A percentile compares a stretch with the other conserved stretches of the same genome.
These are phyloP conservation scores for Hippolais icterina DNA, from an alignment of 2,113 vertebrate genomes.

Conservation along the genomic window DNA sequence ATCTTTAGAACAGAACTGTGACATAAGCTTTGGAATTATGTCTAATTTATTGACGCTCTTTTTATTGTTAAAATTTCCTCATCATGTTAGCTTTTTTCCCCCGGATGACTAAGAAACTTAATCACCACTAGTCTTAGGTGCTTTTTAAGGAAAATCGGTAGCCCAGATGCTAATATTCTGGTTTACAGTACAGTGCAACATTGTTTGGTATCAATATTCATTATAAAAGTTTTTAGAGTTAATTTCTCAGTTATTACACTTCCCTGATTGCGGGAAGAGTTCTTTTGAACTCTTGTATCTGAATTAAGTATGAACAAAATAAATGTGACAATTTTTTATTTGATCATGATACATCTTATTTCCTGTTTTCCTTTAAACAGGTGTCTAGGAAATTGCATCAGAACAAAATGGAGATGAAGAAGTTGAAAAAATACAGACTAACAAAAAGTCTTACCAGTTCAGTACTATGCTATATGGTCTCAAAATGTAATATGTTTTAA, in stretches of 20 bases:
- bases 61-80: not conserved
- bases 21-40: not conserved
- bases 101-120: not conserved
- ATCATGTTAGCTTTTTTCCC: not conserved
- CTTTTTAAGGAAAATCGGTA: not conserved
- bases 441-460: not conserved
- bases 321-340: not conserved
- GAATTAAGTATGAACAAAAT: not conserved
- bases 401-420: slow-evolving; percentile 7
- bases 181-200: not conserved
- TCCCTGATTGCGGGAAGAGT: not conserved
- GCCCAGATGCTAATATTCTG: not conserved
- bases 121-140: not conserved
- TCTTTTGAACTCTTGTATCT: not conserved
- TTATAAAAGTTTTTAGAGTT: not conserved
- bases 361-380: not conserved
- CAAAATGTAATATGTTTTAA: not conserved
- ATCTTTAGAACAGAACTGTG: not conserved
- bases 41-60: not conserved
- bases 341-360: not conserved
- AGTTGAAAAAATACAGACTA: not conserved
- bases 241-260: not conserved
- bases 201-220: not conserved
- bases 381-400: not conserved
- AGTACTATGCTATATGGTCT: not conserved